Percentiles rank a stretch among this genome's conserved stretches.
Evolutionary conservation across 2,797 vertebrate species (phyloP).

Genomic region (Xenops minutus): DNA sequence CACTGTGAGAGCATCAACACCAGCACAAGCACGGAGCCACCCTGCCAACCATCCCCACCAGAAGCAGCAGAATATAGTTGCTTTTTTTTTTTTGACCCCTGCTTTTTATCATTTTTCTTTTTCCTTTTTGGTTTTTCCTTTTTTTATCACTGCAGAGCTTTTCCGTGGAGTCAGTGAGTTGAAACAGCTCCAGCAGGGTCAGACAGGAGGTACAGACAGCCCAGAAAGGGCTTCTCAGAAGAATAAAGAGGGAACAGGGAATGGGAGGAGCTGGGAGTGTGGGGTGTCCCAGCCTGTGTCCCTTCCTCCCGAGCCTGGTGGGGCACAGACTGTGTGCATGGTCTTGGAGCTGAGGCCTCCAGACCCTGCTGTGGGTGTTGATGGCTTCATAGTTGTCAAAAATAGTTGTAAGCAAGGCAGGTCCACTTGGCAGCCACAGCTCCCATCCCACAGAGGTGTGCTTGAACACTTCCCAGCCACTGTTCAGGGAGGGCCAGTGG

Average conservation of each 20-base stretch:
- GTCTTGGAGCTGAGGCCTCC: neutral
- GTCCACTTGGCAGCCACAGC: neutral
- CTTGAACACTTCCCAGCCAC: accelerated
- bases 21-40: neutral
- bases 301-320: neutral
- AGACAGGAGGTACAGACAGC: neutral
- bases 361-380: neutral
- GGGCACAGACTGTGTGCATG: neutral
- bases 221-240: neutral
- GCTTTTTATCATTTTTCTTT: neutral
- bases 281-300: neutral
- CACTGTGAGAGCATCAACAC: neutral
- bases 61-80: neutral
- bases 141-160: neutral
- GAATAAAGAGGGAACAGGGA: neutral
- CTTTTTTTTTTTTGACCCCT: neutral
- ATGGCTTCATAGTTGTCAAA: neutral
- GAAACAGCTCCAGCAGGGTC: neutral
- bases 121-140: neutral
- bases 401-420: neutral
- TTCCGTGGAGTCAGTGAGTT: neutral
- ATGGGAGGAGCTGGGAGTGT: neutral
- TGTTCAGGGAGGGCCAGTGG: neutral
- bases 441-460: neutral
- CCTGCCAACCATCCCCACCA: neutral